phyloP scores from a whole-genome alignment of 2,797 vertebrate genomes.

The Oreochromis mossambicus region DNA sequence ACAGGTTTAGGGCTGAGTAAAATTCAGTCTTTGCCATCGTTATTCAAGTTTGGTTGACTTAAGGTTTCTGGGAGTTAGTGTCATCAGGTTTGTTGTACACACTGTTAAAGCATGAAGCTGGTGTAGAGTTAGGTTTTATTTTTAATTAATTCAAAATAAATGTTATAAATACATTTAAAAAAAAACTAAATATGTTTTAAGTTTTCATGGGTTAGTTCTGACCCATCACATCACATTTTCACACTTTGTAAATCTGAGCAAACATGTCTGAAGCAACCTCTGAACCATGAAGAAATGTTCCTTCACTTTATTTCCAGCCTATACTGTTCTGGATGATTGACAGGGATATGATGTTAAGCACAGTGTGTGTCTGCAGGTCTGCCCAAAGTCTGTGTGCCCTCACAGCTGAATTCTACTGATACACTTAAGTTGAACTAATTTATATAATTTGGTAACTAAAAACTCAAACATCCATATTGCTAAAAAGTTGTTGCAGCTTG shows the following conservation, averaged over 20 bases:
- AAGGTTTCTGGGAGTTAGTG: neutral
- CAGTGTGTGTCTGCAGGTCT: neutral
- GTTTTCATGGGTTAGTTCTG: neutral
- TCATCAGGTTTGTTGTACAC: neutral
- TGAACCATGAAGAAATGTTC: neutral
- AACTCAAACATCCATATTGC: neutral
- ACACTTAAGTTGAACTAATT: neutral
- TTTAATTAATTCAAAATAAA: neutral
- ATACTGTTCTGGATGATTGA: neutral
- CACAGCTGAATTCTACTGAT: neutral
- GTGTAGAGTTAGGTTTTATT: neutral
- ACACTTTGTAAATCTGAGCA: neutral
- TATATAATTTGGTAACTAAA: neutral
- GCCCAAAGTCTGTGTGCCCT: neutral
- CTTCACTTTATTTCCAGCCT: rapidly evolving
- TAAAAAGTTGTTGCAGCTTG: neutral
- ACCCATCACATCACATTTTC: neutral
- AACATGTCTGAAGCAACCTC: rapidly evolving
- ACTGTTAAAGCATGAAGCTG: rapidly evolving
- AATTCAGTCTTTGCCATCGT: neutral
- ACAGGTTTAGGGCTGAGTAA: neutral
- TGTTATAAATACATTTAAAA: neutral
- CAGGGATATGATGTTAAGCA: neutral
- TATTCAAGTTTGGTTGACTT: rapidly evolving
- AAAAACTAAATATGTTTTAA: neutral